Conservation (phyloP, 2,797 vertebrate genomes). For the Arrhamphus sclerolepis region DNA sequence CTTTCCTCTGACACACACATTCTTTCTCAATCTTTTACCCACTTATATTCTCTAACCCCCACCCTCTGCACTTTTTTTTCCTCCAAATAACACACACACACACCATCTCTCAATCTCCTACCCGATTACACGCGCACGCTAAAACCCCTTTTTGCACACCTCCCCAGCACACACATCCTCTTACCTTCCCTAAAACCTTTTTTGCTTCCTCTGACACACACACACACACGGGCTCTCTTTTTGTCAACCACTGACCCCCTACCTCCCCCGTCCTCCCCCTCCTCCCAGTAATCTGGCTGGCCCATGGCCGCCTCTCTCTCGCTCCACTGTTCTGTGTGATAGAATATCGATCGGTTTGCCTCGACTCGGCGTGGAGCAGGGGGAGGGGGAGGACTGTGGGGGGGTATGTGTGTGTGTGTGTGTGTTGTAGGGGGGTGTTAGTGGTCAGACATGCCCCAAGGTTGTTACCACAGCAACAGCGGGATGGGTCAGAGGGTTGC, state of each 20-base stretch:
- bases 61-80: conserved; percentile 15
- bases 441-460: conserved; percentile 85
- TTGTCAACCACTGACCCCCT: conserved; percentile 56
- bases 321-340: conserved; percentile 88
- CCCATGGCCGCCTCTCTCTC: conserved; percentile 82
- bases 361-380: conserved; percentile 73
- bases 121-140: conserved; percentile 65
- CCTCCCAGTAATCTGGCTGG: conserved; percentile 82
- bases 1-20: conserved; percentile 50
- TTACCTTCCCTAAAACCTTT: conserved; percentile 71
- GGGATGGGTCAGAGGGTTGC: conserved; percentile 84
- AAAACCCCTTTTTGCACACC: conserved; percentile 68
- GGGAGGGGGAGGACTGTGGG: conserved; percentile 53
- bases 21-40: conserved; percentile 52
- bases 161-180: conserved; percentile 34
- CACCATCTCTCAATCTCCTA: conserved; percentile 63
- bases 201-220: conserved; percentile 61
- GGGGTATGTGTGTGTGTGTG: conserved; percentile 37
- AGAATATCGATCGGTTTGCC: conserved; percentile 86
- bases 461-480: conserved; percentile 85
- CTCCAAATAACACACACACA: conserved; percentile 26
- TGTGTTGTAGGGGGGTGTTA: conserved; percentile 45
- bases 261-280: conserved; percentile 12
- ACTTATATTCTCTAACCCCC: conserved; percentile 39
- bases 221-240: conserved; percentile 56